Conservation (phyloP, 2,888 invertebrate species). For the Heteromurus nitidus region DNA sequence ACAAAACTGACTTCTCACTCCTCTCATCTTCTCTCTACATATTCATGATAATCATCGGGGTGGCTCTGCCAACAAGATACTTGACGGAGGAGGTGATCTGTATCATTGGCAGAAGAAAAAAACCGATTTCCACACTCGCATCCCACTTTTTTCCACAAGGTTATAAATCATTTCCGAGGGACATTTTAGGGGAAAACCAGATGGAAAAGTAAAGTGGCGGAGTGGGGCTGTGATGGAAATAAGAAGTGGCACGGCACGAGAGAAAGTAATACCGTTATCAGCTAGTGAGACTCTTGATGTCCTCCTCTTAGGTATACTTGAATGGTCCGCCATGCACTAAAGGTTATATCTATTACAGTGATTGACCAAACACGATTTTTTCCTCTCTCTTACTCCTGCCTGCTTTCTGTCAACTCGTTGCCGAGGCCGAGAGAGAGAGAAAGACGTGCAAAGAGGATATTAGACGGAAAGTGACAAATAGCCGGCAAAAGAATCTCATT, state of each 20-base stretch:
- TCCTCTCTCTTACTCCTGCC: constrained; percentile 31
- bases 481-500: constrained; percentile 60
- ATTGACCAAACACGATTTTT: constrained; percentile 31
- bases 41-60: too few relatives aligned
- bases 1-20: too few relatives aligned
- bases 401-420: not conserved
- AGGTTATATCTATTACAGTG: not conserved
- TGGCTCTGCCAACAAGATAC: too few relatives aligned
- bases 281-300: constrained; percentile 10
- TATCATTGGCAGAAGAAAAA: too few relatives aligned
- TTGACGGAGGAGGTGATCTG: too few relatives aligned
- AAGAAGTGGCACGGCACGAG: constrained; percentile 48
- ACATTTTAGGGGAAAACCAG: constrained; percentile 41
- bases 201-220: constrained; percentile 61
- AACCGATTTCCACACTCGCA: too few relatives aligned
- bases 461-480: constrained; percentile 63
- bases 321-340: not conserved
- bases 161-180: constrained; percentile 56
- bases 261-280: constrained; percentile 46
- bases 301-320: not conserved
- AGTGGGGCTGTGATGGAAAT: constrained; percentile 50
- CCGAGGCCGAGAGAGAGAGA: constrained; percentile 20
- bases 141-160: not conserved
- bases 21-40: too few relatives aligned
- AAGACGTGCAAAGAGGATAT: constrained; percentile 53